phyloP scores from a whole-genome alignment of 2,113 vertebrate genomes.

The Suricata suricatta region DNA sequence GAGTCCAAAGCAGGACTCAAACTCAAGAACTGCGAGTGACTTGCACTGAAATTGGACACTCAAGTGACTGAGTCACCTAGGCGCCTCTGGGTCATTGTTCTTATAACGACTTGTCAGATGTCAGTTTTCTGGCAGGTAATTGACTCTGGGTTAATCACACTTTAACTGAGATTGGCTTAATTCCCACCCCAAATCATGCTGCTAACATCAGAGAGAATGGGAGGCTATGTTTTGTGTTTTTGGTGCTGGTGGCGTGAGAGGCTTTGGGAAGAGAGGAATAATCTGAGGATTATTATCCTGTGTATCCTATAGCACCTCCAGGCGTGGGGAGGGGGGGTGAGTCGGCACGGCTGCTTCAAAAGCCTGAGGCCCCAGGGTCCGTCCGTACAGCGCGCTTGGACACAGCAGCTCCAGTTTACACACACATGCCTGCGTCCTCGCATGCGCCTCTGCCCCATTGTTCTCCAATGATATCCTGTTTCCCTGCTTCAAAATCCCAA shows the following conservation, averaged over 20 bases:
- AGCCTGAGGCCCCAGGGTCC: not conserved
- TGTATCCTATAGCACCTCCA: too few species aligned
- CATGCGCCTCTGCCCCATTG: slow-evolving; percentile 43
- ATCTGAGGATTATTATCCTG: too few species aligned
- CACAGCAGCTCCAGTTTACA: not conserved
- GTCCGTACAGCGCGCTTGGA: not conserved
- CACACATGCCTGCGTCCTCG: not conserved
- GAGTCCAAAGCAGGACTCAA: too few species aligned
- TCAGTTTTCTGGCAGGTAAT: not conserved
- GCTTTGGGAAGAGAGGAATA: not conserved
- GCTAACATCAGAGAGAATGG: not conserved
- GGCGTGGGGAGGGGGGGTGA: not conserved
- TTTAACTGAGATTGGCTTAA: not conserved
- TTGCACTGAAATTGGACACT: too few species aligned
- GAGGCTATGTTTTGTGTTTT: not conserved
- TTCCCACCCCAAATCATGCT: not conserved
- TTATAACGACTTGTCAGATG: not conserved
- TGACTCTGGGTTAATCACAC: not conserved
- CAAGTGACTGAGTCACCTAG: too few species aligned
- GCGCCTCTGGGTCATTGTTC: not conserved
- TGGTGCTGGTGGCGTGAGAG: not conserved
- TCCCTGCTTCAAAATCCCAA: not conserved
- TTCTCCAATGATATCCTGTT: slow-evolving; percentile 68
- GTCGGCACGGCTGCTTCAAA: fast-evolving
- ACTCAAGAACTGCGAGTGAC: too few species aligned